Evolutionary conservation across 2,888 invertebrate genomes (phyloP).

Genomic region (Pristionchus arcanus): DNA sequence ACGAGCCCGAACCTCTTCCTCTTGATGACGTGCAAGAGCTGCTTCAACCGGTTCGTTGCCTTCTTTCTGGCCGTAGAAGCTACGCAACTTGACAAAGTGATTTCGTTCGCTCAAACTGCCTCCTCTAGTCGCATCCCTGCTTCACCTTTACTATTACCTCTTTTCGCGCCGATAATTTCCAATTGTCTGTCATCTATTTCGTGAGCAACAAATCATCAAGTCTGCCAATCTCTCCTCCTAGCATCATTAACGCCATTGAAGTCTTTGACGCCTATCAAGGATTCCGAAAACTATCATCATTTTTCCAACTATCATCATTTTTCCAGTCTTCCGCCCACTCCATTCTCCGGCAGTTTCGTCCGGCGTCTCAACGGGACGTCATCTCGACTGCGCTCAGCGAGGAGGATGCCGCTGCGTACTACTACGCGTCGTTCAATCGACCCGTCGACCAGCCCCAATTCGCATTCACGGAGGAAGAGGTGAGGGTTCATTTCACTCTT

Average conservation of each 20-base stretch:
- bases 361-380: not conserved
- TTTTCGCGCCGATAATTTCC: not conserved
- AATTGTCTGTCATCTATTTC: not conserved
- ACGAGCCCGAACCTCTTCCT: too few species aligned
- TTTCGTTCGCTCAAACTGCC: too few species aligned
- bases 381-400: not conserved
- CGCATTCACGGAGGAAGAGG: not conserved
- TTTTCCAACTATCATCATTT: not conserved
- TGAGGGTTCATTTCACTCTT: not conserved
- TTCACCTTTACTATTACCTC: too few species aligned
- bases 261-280: too few species aligned
- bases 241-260: too few species aligned
- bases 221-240: not conserved
- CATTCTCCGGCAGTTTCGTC: not conserved
- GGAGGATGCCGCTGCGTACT: not conserved
- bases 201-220: not conserved
- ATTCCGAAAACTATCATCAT: not conserved
- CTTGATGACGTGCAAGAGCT: not conserved
- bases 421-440: not conserved
- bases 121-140: too few species aligned
- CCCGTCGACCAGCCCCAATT: not conserved
- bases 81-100: too few species aligned
- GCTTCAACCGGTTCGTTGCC: not conserved
- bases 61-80: too few species aligned
- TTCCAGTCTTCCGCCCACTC: not conserved